A percentile compares a stretch with the other conserved stretches of the same genome.
Evolutionary conservation across 2,797 vertebrate genomes (phyloP).

Genomic region (Gobio occitaniae): DNA sequence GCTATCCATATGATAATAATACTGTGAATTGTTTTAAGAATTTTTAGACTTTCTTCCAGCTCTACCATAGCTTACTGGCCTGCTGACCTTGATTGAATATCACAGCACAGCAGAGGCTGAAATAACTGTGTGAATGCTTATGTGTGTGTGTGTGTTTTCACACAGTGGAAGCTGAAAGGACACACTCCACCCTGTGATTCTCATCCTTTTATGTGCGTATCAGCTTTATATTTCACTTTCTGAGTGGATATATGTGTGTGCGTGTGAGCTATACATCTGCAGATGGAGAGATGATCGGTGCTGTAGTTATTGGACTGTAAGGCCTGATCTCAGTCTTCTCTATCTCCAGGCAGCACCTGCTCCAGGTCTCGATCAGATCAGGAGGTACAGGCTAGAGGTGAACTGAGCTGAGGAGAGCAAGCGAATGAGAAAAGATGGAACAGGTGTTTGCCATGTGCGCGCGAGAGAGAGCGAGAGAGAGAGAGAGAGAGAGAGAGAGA

Average conservation of each 20-base stretch:
- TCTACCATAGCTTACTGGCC: constrained; percentile 55
- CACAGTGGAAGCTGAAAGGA: constrained; percentile 26
- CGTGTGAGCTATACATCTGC: constrained; percentile 27
- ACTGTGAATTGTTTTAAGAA: not conserved
- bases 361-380: constrained; percentile 79
- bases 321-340: constrained; percentile 55
- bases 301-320: constrained; percentile 49
- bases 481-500: too few relatives aligned
- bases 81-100: constrained; percentile 76
- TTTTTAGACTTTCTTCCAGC: not conserved
- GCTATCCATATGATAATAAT: not conserved
- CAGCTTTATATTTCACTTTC: constrained; percentile 34
- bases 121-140: constrained; percentile 28
- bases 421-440: constrained; percentile 30
- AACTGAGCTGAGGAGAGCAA: constrained; percentile 70
- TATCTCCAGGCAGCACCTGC: constrained; percentile 80
- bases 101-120: constrained; percentile 66
- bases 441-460: constrained; percentile 45
- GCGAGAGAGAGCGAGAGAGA: constrained; percentile 55
- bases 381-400: constrained; percentile 75
- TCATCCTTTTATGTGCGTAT: constrained; percentile 44
- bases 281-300: constrained; percentile 38
- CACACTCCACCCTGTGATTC: constrained; percentile 35
- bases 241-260: constrained; percentile 40
- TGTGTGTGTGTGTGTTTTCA: constrained; percentile 42